Evolutionary conservation across 1,140 invertebrate species (phyloP), one percentile per base, ranked within the genome.

Genomic region (Drosophila sp.): DNA sequence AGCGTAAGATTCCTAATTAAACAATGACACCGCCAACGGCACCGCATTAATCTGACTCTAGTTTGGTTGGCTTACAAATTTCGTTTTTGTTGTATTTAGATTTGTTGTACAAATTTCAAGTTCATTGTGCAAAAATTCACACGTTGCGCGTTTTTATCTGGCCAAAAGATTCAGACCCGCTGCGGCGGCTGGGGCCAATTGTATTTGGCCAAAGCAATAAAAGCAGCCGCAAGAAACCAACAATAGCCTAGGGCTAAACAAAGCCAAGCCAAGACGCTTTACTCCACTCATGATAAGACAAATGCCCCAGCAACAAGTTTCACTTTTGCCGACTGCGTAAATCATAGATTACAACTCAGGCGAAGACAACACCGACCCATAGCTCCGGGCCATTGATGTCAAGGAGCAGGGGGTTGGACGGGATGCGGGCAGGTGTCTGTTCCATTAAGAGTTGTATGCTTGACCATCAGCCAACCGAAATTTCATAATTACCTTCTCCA

Each of bases 51-150:
- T 25, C 51, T 29, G 38, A 7, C 16, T 14, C 21, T 38, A 36
- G 32, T 7, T 18, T 67, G 40, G 14, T 36, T 67, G 46, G 4
- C n/a, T 53, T 29, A 50, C 16, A 53, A 66, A 48, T 66, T 72
- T 59, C 29, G n/a, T 66, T 72, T 67, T 43, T 51, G 18, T 63
- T 71, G 18, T 16, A 40, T 59, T 58, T 32, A 43, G 41, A 64
- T 63, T 70, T 57, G 51, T 58, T 40, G 59, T 54, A 76, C 69
- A 77, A 70, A 73, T 77, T 78, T 74, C 74, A 80, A 80, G 77
- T 77, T 80, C 70, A 80, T 78, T 78, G 74, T 80, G 71, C 75
- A 36, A 71, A 71, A 80, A 56, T 70, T 80, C 77, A 74, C 77
- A 80, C 77, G 75, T 48, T 59, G 63, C 73, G 64, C 62, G 36